These are phyloP conservation scores for Myrmecophaga tridactyla DNA, from an alignment of 2,113 vertebrate species.

Conservation along the genomic window DNA sequence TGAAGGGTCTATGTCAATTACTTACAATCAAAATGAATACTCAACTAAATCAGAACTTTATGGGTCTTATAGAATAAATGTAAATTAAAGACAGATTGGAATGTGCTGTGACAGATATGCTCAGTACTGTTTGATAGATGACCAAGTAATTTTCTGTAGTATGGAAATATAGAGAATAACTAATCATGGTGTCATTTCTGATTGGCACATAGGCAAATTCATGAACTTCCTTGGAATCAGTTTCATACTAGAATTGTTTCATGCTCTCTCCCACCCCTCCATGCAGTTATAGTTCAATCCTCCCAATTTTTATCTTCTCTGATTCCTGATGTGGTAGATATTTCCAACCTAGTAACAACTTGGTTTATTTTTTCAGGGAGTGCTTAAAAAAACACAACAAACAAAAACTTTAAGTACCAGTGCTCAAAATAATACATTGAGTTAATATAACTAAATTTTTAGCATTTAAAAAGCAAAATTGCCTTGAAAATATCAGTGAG, in stretches of 20 bases:
- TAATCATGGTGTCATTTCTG: too few relatives aligned
- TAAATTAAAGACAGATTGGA: not conserved
- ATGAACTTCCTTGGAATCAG: too few relatives aligned
- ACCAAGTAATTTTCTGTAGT: not conserved
- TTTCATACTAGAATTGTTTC: too few relatives aligned
- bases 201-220: too few relatives aligned
- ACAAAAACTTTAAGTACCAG: too few relatives aligned
- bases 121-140: not conserved
- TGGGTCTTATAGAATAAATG: not conserved
- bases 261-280: too few relatives aligned
- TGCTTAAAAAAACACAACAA: too few relatives aligned
- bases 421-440: not conserved
- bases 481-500: not conserved
- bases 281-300: too few relatives aligned
- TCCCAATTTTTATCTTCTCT: too few relatives aligned
- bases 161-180: not conserved
- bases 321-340: too few relatives aligned
- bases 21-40: not conserved
- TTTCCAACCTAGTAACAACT: too few relatives aligned
- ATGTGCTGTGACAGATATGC: not conserved
- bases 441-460: not conserved
- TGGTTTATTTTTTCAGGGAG: too few relatives aligned
- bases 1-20: not conserved
- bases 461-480: not conserved
- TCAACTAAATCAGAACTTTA: not conserved